Evolutionary conservation across 2,113 vertebrate genomes (phyloP), one percentile per base, ranked within the genome.

Genomic region (Echinops telfairi): DNA sequence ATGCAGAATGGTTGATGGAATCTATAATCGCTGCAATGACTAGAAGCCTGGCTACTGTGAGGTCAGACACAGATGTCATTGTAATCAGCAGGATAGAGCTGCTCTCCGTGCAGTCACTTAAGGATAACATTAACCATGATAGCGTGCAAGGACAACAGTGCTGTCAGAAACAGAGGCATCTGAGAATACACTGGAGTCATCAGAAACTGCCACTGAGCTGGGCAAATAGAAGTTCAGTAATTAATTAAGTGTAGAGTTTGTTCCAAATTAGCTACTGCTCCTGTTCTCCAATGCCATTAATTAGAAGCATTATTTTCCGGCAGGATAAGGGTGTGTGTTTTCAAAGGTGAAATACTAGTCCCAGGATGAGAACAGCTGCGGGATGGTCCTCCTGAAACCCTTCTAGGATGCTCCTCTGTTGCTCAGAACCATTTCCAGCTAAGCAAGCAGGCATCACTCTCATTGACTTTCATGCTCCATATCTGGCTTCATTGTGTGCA

Each of bases 131-230:
- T 87, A 83, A 75, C 92, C 83, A 70, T 86, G 58, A 83, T 83
- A 78, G 76, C 83, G 66, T 76, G 92, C 88, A 90, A 66, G 92
- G 76, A 82, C 58, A 88, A 94, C 90, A 90, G 36, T 43, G 22
- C 64, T 33, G 53, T 93, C 86, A 58, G 86, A 91, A 93, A 90
- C 95, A 95, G 86, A 94, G 96, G 96, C 86, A 27, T 85, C 36
- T 64, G 79, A 88, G 78, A 80, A 60, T 8, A 57, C 40, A 15
- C 83, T 64, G 38, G 3, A 15, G 89, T 73, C 80, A 60, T 83
- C 92, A 92, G 92, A 93, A 82, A 94, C 64, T 47, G 79, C 62
- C 82, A 80, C 57, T 22, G 27, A 86, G 62, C 58, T 20, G 57
- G 82, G 60, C 75, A 68, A 87, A 92, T n/a, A 78, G 64, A 89